These are phyloP conservation scores for Muscicapa adusta DNA, from an alignment of 2,113 vertebrate species.

Conservation along the genomic window DNA sequence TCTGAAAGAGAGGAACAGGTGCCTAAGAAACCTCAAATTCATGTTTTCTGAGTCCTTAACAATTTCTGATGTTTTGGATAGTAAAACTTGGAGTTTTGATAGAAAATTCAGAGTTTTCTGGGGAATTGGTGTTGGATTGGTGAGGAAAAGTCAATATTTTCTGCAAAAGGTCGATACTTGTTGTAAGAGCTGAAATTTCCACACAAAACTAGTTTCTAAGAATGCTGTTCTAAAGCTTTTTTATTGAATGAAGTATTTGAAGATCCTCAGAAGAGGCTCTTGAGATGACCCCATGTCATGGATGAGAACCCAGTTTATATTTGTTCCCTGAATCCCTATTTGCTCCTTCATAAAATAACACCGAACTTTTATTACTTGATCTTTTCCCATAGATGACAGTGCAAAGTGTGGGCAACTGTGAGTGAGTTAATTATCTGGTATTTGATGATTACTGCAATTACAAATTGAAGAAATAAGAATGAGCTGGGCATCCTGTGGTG, in stretches of 20 bases:
- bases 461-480: background rate
- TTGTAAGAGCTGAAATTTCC: background rate
- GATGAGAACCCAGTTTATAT: background rate
- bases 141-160: background rate
- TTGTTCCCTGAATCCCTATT: background rate
- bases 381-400: background rate
- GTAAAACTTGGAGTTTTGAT: background rate
- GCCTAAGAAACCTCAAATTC: background rate
- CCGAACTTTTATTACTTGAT: background rate
- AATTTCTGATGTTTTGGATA: background rate
- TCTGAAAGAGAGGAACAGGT: background rate
- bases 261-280: background rate
- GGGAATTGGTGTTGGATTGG: background rate
- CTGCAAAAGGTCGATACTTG: background rate
- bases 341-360: background rate
- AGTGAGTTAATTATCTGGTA: background rate
- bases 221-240: background rate
- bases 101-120: background rate
- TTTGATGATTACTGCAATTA: background rate
- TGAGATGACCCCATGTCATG: background rate
- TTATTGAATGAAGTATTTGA: background rate
- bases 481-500: background rate
- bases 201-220: background rate
- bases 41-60: background rate
- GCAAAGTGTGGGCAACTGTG: background rate